phyloP scores from a whole-genome alignment of 2,797 vertebrate genomes.

The Amblyraja radiata region DNA sequence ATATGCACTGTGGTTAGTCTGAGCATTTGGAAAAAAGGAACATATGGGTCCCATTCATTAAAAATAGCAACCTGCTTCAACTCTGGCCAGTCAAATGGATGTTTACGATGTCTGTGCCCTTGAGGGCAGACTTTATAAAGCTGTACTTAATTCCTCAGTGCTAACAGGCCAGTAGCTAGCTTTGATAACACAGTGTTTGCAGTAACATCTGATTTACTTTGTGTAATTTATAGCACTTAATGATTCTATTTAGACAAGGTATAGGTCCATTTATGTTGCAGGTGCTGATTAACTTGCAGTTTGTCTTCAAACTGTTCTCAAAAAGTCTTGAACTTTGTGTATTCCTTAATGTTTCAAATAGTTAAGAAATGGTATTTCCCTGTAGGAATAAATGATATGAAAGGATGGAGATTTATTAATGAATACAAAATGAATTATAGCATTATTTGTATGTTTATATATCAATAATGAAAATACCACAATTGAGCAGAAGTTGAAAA shows the following conservation, averaged over 20 bases:
- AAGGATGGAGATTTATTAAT: neutral
- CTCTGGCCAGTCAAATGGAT: slow-evolving; percentile 16
- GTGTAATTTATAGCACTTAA: neutral
- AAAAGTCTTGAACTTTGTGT: neutral
- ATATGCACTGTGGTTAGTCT: neutral
- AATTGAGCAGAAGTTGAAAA: neutral
- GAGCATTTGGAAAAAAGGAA: neutral
- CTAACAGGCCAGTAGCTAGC: neutral
- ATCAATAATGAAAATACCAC: neutral
- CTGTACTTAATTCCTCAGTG: slow-evolving; percentile 2
- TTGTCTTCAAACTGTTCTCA: neutral
- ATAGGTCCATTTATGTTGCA: slow-evolving; percentile 20
- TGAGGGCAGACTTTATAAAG: slow-evolving; percentile 12
- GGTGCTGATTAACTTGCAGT: neutral
- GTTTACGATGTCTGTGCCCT: neutral
- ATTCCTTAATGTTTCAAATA: neutral
- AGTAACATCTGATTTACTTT: neutral
- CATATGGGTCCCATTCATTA: slow-evolving; percentile 3
- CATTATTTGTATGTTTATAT: neutral
- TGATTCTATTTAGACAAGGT: neutral
- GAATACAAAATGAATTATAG: neutral
- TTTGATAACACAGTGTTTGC: slow-evolving; percentile 11
- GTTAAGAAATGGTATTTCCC: neutral
- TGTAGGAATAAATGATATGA: neutral
- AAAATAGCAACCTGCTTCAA: neutral